These are phyloP conservation scores for Orthochromis malagaraziensis DNA, from an alignment of 2,113 vertebrate genomes.

Conservation along the genomic window DNA sequence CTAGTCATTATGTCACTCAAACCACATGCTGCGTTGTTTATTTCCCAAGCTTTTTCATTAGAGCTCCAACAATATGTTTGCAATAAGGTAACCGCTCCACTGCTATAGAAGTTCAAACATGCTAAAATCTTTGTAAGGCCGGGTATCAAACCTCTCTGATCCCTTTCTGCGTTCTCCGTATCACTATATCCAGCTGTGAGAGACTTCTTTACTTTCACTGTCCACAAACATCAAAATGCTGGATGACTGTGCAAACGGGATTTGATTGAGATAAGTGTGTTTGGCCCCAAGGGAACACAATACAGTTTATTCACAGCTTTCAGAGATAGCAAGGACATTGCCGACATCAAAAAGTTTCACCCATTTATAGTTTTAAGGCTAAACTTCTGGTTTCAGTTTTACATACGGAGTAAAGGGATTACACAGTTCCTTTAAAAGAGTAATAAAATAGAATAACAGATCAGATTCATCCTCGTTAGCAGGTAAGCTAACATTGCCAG, in stretches of 20 bases:
- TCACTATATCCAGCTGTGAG: not conserved
- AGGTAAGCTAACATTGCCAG: not conserved
- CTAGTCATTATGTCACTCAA: not conserved
- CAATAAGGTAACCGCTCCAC: not conserved
- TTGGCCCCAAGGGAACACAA: conserved; percentile 2
- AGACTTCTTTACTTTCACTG: not conserved
- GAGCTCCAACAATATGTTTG: not conserved
- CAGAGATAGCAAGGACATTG: conserved; percentile 18
- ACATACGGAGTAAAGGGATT: not conserved
- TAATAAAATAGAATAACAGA: not conserved
- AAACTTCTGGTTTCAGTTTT: not conserved
- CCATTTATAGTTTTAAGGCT: not conserved
- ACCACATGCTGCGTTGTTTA: not conserved
- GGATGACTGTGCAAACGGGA: not conserved
- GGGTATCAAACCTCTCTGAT: not conserved
- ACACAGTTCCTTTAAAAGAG: not conserved
- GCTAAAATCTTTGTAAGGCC: not conserved
- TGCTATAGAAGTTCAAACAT: not conserved
- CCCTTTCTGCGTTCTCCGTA: not conserved
- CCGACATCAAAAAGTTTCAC: not conserved
- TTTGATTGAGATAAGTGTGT: conserved; percentile 30
- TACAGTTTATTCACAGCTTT: not conserved
- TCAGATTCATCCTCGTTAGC: not conserved
- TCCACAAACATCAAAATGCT: not conserved
- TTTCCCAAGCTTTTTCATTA: not conserved